A percentile compares a stretch with the other conserved stretches of the same genome.
phyloP scores from a whole-genome alignment of 2,797 vertebrate species.

The Pogonophryne albipinna region DNA sequence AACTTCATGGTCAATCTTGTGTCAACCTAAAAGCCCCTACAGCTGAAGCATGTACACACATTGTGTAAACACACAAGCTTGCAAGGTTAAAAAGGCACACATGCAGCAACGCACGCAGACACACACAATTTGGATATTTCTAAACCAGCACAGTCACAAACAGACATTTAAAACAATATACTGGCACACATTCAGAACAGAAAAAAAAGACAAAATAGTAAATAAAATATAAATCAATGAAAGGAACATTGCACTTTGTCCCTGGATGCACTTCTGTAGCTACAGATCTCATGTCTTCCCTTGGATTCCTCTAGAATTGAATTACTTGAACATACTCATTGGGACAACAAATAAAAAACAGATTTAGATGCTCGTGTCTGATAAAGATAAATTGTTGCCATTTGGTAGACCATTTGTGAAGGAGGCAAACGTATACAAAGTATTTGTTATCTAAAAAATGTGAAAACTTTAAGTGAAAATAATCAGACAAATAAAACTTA shows the following conservation, averaged over 20 bases:
- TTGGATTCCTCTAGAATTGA: constrained; percentile 38
- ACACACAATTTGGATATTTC: constrained; percentile 11
- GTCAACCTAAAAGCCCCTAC: constrained; percentile 6
- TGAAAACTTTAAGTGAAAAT: background rate
- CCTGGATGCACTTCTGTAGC: constrained; percentile 68
- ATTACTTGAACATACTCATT: constrained; percentile 37
- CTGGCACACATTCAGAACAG: constrained; percentile 30
- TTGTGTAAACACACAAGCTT: constrained; percentile 28
- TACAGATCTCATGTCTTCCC: constrained; percentile 41
- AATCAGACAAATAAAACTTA: constrained; percentile 12
- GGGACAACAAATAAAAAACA: constrained; percentile 26
- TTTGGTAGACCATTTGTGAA: background rate
- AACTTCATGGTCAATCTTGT: constrained; percentile 26
- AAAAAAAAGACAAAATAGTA: constrained; percentile 8
- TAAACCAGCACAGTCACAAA: constrained; percentile 21
- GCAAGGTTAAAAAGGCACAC: constrained; percentile 40
- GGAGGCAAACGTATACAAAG: constrained; percentile 12
- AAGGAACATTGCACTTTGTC: constrained; percentile 83
- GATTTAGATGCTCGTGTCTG: constrained; percentile 4
- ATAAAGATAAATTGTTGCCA: background rate
- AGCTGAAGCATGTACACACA: constrained; percentile 32
- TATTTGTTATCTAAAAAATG: constrained; percentile 9
- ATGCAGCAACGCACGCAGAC: background rate
- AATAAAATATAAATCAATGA: constrained; percentile 11
- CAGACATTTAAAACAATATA: constrained; percentile 36